Conservation (phyloP, 2,888 invertebrate species). For the Heteromurus nitidus region DNA sequence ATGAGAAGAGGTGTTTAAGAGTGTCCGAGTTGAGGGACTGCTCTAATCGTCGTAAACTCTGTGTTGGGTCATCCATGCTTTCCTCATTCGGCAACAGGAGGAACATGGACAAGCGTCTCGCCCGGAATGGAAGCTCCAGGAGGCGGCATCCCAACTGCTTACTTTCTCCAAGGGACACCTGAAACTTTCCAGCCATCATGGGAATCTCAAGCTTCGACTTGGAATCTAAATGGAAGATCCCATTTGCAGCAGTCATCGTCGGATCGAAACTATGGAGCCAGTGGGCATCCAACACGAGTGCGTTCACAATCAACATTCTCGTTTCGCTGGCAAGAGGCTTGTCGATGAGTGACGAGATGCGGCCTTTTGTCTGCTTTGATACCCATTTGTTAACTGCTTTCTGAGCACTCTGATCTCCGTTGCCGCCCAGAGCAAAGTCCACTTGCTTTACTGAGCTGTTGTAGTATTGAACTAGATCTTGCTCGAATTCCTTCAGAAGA, state of each 20-base stretch:
- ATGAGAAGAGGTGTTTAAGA: slow-evolving; percentile 74
- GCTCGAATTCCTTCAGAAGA: slow-evolving; percentile 71
- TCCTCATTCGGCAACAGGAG: slow-evolving; percentile 75
- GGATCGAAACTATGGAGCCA: slow-evolving; percentile 74
- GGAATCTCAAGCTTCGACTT: slow-evolving; percentile 74
- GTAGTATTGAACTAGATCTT: slow-evolving; percentile 73
- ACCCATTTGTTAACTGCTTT: slow-evolving; percentile 74
- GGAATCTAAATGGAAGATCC: slow-evolving; percentile 73
- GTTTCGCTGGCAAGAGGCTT: slow-evolving; percentile 72
- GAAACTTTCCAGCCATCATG: slow-evolving; percentile 75
- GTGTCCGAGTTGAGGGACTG: slow-evolving; percentile 74
- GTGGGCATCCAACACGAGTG: slow-evolving; percentile 72
- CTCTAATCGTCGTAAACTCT: slow-evolving; percentile 71
- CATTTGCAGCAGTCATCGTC: slow-evolving; percentile 73
- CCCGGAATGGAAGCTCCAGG: slow-evolving; percentile 75
- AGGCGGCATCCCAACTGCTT: slow-evolving; percentile 74
- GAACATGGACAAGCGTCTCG: slow-evolving; percentile 75
- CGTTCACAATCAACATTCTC: slow-evolving; percentile 74
- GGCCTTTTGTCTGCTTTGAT: slow-evolving; percentile 71
- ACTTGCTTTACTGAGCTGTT: slow-evolving; percentile 73
- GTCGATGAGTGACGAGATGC: slow-evolving; percentile 71
- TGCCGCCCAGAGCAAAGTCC: slow-evolving; percentile 70
- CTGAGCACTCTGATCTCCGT: slow-evolving; percentile 69
- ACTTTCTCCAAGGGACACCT: slow-evolving; percentile 75
- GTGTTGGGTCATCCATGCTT: slow-evolving; percentile 56